Percentiles rank a stretch among this genome's conserved stretches.
These are phyloP conservation scores for Polyergus mexicanus DNA, from an alignment of 1,140 invertebrate genomes.

Conservation along the genomic window DNA sequence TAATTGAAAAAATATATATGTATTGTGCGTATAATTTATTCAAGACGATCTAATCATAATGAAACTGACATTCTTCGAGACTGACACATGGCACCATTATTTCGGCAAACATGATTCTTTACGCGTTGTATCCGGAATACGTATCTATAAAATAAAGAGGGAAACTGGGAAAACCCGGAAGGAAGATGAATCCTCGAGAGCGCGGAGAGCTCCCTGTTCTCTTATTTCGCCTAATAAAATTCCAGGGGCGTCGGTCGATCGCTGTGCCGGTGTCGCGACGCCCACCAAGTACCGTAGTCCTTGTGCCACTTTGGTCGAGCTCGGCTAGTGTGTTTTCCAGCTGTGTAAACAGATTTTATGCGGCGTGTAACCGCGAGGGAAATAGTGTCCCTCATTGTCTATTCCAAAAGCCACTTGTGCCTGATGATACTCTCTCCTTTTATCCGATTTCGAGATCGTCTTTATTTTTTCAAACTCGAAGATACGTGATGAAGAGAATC, in stretches of 20 bases:
- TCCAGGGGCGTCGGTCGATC: constrained; percentile 62
- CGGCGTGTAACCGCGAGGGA: constrained; percentile 63
- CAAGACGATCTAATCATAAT: not conserved
- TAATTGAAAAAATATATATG: not conserved
- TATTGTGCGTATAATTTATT: not conserved
- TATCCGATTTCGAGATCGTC: constrained; percentile 36
- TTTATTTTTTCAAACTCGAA: not conserved
- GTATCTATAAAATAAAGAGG: constrained; percentile 35
- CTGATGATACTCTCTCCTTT: constrained; percentile 44
- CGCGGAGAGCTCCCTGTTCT: not conserved
- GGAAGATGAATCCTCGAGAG: constrained; percentile 24
- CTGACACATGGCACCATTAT: constrained; percentile 18
- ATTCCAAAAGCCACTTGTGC: constrained; percentile 62
- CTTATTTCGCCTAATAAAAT: constrained; percentile 82
- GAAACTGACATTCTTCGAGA: not conserved
- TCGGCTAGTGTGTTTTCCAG: constrained; percentile 63
- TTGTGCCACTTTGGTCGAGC: constrained; percentile 52
- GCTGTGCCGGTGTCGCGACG: constrained; percentile 30
- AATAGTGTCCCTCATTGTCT: constrained; percentile 64
- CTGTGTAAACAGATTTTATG: constrained; percentile 79
- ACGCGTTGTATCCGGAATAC: not conserved
- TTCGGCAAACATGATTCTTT: not conserved
- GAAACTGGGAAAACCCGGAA: not conserved
- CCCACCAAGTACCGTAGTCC: constrained; percentile 52
- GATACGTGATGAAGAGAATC: not conserved